phyloP scores from a whole-genome alignment of 1,140 invertebrate genomes.

The Brachionus rotundiformis region DNA sequence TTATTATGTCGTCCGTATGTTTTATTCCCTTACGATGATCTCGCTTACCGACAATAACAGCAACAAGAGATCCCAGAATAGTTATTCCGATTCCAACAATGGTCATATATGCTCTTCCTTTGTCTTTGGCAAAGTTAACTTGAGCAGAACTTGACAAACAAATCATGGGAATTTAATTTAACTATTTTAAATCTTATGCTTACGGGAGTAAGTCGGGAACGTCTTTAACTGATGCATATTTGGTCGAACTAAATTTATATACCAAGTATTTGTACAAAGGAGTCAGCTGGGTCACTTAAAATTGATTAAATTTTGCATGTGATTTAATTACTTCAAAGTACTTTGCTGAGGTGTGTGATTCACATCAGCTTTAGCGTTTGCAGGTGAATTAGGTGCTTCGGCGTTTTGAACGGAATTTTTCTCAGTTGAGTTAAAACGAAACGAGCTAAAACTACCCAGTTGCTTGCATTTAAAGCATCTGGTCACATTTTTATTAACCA shows the following conservation, averaged over 20 bases:
- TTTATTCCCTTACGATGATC: slow-evolving; percentile 5
- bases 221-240: slow-evolving; percentile 25
- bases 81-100: slow-evolving; percentile 17
- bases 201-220: slow-evolving; percentile 36
- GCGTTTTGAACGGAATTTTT: not conserved
- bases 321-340: not conserved
- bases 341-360: slow-evolving; percentile 15
- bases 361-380: not conserved
- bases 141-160: slow-evolving; percentile 16
- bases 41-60: not conserved
- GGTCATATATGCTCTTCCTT: slow-evolving; percentile 39
- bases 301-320: not conserved
- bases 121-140: slow-evolving; percentile 39
- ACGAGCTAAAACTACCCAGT: not conserved
- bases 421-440: not conserved
- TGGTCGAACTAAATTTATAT: slow-evolving; percentile 32
- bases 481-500: not conserved
- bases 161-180: not conserved
- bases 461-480: not conserved
- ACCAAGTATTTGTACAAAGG: slow-evolving; percentile 43
- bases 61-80: not conserved
- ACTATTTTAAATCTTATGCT: not conserved
- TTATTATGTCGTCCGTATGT: slow-evolving; percentile 41
- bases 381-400: not conserved
- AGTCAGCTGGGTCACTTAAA: slow-evolving; percentile 16